Evolutionary conservation across 2,797 vertebrate genomes (phyloP).

Genomic region (Anguilla marmorata): DNA sequence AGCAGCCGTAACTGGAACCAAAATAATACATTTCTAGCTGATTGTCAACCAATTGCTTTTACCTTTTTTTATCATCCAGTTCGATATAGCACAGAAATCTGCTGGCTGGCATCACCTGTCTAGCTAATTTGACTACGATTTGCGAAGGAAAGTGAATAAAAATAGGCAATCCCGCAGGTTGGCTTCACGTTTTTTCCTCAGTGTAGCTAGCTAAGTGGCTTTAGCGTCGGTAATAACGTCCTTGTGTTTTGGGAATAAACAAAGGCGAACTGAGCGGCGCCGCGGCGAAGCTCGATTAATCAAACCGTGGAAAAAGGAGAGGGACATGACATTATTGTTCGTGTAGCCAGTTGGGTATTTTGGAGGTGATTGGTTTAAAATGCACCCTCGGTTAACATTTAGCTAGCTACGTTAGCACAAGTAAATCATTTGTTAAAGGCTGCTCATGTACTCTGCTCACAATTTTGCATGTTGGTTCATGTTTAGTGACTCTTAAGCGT

Average conservation of each 20-base stretch:
- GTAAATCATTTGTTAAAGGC: not conserved
- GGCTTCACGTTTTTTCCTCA: not conserved
- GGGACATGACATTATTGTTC: no score
- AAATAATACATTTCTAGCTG: not conserved
- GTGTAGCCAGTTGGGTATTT: not conserved
- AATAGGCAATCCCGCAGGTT: not conserved
- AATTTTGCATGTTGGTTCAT: not conserved
- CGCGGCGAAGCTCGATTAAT: not conserved
- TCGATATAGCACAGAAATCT: not conserved
- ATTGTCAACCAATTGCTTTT: not conserved
- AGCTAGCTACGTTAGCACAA: not conserved
- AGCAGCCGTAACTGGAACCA: not conserved
- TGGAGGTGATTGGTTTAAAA: not conserved
- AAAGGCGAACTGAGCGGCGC: not conserved
- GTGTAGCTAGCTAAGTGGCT: not conserved
- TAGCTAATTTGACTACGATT: conserved; percentile 15
- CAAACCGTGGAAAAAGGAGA: not conserved
- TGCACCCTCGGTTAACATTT: not conserved
- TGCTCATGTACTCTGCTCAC: not conserved
- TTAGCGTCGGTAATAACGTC: not conserved
- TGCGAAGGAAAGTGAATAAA: conserved; percentile 1
- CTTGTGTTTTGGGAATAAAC: conserved; percentile 1
- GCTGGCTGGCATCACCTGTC: not conserved
- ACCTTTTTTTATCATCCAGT: not conserved
- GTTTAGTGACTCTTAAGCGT: not conserved